A percentile compares a stretch with the other conserved stretches of the same genome.
phyloP scores from a whole-genome alignment of 2,113 vertebrate species.

The Campylomormyrus numenius region DNA sequence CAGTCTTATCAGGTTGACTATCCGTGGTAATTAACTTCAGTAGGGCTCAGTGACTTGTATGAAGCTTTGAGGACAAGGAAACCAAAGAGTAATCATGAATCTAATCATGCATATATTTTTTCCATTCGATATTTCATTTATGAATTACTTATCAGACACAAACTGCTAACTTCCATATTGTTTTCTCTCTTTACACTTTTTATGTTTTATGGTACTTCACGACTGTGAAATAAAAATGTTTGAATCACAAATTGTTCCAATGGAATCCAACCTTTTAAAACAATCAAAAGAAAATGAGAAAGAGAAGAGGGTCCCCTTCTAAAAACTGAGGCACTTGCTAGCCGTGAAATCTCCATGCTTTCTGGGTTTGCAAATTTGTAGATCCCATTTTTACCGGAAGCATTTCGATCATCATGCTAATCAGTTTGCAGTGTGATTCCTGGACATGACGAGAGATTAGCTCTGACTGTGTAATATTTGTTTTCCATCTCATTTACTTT shows the following conservation, averaged over 20 bases:
- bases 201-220: not conserved
- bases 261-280: not conserved
- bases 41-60: slow-evolving; percentile 10
- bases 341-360: not conserved
- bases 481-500: not conserved
- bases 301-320: not conserved
- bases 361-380: not conserved
- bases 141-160: not conserved
- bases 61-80: slow-evolving; percentile 24
- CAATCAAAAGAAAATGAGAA: not conserved
- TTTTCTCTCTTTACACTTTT: not conserved
- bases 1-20: not conserved
- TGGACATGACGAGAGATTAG: slow-evolving; percentile 2
- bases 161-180: not conserved
- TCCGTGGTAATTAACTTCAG: not conserved
- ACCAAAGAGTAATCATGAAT: slow-evolving; percentile 34
- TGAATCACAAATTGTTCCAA: not conserved
- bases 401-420: slow-evolving; percentile 6
- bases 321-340: not conserved
- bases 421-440: slow-evolving; percentile 5
- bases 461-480: not conserved
- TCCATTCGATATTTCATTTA: slow-evolving; percentile 10
- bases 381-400: not conserved
- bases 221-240: not conserved
- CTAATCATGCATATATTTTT: not conserved